Evolutionary conservation across 2,113 vertebrate species (phyloP), one percentile per base, ranked within the genome.

Genomic region (Neolamprologus tretocephalus): DNA sequence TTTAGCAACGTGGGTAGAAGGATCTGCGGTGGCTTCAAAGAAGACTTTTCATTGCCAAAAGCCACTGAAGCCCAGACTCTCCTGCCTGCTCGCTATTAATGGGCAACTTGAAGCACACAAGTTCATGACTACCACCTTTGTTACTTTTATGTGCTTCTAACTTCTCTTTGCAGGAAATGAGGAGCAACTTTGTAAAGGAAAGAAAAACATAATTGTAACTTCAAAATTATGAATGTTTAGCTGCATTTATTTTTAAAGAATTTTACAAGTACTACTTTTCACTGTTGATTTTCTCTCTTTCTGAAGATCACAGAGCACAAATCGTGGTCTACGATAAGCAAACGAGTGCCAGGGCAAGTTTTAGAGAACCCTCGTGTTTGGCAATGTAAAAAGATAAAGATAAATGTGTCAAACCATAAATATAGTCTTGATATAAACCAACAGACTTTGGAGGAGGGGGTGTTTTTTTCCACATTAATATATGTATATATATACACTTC

Each of bases 21-120:
- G 91, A 94, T 93, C 91, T 85, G 83, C 28, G 85, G 80, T 9
- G 7, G 87, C 91, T 93, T 94, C 90, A 92, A 91, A 92, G 91
- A n/a, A 80, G 87, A 82, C 83, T 49, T 73, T 84, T 92, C 93
- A 89, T 95, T 93, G 87, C 94, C 92, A 93, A 94, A 94, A 89
- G 71, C 87, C 91, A 80, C 87, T n/a, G 71, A 86, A 89, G 80
- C 87, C 58, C 80, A 42, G 35, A 54, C 73, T 86, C 91, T 87
- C 83, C 83, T 89, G 89, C 87, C 91, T 85, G 82, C 75, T 84
- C 23, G 71, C 85, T 79, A 91, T 89, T 89, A 87, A 84, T 86
- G 80, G 90, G 84, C 79, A 66, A 87, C 87, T 49, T 86, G 91
- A 86, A 87, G 75, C 45, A 73, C 57, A 51, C 11, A 85, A 85